Evolutionary conservation across 1,140 invertebrate species (phyloP).

Genomic region (Zaprionus ornatus): DNA sequence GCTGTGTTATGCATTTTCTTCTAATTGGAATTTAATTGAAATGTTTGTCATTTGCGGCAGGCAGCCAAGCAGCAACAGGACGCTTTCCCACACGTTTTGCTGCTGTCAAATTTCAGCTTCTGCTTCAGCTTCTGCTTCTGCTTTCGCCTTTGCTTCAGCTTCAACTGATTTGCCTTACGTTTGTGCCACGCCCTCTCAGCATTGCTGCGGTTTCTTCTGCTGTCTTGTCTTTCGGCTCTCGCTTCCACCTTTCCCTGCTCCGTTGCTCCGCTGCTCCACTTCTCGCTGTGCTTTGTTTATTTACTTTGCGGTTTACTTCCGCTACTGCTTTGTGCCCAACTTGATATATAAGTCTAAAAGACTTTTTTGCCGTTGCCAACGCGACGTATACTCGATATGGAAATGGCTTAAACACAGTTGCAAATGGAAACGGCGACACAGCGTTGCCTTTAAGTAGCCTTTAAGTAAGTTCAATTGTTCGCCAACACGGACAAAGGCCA

Average conservation of each 20-base stretch:
- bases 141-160: conserved; percentile 3
- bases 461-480: conserved; percentile 7
- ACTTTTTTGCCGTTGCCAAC: conserved; percentile 3
- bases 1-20: conserved; percentile 54
- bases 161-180: not conserved
- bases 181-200: not conserved
- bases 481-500: not conserved
- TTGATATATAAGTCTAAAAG: conserved; percentile 1
- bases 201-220: conserved; percentile 1
- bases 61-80: conserved; percentile 24
- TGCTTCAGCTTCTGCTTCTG: not conserved
- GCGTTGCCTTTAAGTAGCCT: conserved; percentile 4
- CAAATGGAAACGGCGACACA: not conserved
- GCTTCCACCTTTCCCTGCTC: not conserved
- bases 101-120: conserved; percentile 42
- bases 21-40: conserved; percentile 72
- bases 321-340: conserved; percentile 4
- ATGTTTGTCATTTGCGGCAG: conserved; percentile 59
- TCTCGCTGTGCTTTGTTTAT: conserved; percentile 29
- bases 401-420: conserved; percentile 5
- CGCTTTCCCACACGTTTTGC: conserved; percentile 45
- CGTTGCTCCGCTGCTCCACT: not conserved
- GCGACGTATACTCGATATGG: conserved; percentile 1
- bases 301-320: conserved; percentile 51
- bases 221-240: conserved; percentile 15